Percentiles rank a stretch among this genome's conserved stretches.
Evolutionary conservation across 2,888 invertebrate species (phyloP).

Genomic region (Thereva nobilitata): DNA sequence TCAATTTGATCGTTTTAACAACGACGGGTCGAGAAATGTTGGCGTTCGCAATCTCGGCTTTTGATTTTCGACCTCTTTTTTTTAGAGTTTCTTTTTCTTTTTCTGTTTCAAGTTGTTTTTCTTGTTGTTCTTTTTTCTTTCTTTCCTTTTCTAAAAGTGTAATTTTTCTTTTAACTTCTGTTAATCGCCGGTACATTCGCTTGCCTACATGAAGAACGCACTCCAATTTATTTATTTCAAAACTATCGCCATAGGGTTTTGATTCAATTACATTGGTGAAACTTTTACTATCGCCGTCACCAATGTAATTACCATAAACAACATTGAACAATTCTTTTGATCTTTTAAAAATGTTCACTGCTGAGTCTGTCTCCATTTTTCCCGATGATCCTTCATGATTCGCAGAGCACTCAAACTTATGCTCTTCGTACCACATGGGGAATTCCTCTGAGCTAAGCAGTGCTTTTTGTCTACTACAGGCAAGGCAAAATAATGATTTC

Average conservation of each 20-base stretch:
- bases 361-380: conserved; percentile 43
- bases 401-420: conserved; percentile 22
- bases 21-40: too few species aligned
- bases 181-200: conserved; percentile 33
- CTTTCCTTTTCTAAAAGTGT: background rate
- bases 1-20: too few species aligned
- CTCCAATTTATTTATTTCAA: conserved; percentile 40
- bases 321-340: conserved; percentile 38
- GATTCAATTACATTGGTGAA: conserved; percentile 30
- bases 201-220: conserved; percentile 43
- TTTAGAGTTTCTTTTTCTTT: too few species aligned
- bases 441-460: conserved; percentile 40
- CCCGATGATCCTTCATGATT: conserved; percentile 40
- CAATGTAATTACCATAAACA: conserved; percentile 41
- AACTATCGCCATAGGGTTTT: conserved; percentile 43
- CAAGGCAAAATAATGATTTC: conserved; percentile 13
- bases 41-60: too few species aligned
- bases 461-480: conserved; percentile 36
- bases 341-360: conserved; percentile 41
- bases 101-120: too few species aligned
- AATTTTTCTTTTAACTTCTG: background rate
- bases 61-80: too few species aligned
- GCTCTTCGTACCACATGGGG: conserved; percentile 43
- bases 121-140: too few species aligned
- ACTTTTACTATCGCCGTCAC: conserved; percentile 39